phyloP scores from a whole-genome alignment of 2,113 vertebrate genomes.

The Clarias magur region DNA sequence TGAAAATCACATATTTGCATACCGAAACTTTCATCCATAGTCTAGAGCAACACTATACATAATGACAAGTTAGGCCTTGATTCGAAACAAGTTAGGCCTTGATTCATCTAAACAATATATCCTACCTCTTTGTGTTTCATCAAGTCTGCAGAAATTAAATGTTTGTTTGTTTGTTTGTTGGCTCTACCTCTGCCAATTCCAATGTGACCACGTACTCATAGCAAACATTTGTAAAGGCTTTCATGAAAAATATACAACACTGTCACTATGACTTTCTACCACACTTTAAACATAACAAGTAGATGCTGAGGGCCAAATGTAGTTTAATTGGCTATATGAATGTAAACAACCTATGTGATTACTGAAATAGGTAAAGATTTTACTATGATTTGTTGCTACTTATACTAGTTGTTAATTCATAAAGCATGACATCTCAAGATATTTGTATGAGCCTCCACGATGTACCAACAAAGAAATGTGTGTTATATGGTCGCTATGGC shows the following conservation, averaged over 20 bases:
- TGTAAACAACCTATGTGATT: background rate
- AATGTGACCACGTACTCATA: slow-evolving; percentile 1
- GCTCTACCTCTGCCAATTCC: background rate
- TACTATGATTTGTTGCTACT: background rate
- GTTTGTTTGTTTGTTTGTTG: no score
- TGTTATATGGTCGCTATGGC: background rate
- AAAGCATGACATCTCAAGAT: background rate
- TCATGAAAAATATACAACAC: background rate
- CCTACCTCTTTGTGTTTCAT: background rate
- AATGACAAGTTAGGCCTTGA: background rate
- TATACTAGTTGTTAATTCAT: background rate
- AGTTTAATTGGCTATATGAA: background rate
- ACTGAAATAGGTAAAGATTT: background rate
- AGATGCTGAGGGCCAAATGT: background rate
- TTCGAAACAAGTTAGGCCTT: no score
- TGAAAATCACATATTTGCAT: slow-evolving; percentile 26
- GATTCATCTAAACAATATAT: background rate
- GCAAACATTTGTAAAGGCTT: background rate
- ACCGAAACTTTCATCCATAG: background rate
- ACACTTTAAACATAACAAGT: background rate
- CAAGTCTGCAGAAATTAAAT: background rate
- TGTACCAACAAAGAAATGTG: background rate
- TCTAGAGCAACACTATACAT: background rate
- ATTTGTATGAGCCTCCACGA: background rate
- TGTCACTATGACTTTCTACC: background rate